Percentiles rank a stretch among this genome's conserved stretches.
phyloP scores from a whole-genome alignment of 2,888 invertebrate genomes.

The Nineta flava region DNA sequence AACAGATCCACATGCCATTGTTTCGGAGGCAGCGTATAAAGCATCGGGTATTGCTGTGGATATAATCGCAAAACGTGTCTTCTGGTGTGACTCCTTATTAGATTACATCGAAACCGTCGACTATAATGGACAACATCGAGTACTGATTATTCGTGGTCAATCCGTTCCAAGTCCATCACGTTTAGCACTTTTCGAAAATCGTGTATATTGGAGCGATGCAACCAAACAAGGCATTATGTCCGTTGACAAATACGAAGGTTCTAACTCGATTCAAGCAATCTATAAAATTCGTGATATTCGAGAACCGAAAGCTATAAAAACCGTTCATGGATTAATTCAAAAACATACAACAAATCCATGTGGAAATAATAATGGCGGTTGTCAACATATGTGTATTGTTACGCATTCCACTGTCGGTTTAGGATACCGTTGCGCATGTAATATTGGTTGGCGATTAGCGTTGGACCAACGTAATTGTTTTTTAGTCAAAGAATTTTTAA shows the following conservation, averaged over 20 bases:
- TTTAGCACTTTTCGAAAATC: constrained; percentile 68
- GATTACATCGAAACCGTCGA: constrained; percentile 95
- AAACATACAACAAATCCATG: constrained; percentile 67
- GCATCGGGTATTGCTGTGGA: constrained; percentile 87
- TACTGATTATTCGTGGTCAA: constrained; percentile 64
- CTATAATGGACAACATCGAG: constrained; percentile 73
- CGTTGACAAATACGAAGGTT: constrained; percentile 68
- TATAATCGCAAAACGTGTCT: constrained; percentile 75
- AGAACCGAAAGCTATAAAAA: constrained; percentile 71
- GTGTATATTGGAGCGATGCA: constrained; percentile 82
- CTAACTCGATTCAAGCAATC: constrained; percentile 45
- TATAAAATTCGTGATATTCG: constrained; percentile 66
- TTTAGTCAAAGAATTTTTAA: constrained; percentile 71
- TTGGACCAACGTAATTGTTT: constrained; percentile 64
- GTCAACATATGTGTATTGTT: constrained; percentile 88
- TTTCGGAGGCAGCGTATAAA: constrained; percentile 84
- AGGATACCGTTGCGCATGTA: constrained; percentile 83
- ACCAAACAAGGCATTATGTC: constrained; percentile 80
- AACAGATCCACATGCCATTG: constrained; percentile 63
- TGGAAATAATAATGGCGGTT: constrained; percentile 73
- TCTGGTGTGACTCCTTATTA: constrained; percentile 90
- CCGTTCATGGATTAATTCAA: constrained; percentile 65
- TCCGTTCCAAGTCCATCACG: constrained; percentile 76
- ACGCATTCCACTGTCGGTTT: constrained; percentile 55
- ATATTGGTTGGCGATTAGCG: constrained; percentile 68